Evolutionary conservation across 30 jellyfish, hydroid and myxozoan species (phyloP), one percentile per base, ranked within the genome.

Genomic region (Rhopilema esculentum): DNA sequence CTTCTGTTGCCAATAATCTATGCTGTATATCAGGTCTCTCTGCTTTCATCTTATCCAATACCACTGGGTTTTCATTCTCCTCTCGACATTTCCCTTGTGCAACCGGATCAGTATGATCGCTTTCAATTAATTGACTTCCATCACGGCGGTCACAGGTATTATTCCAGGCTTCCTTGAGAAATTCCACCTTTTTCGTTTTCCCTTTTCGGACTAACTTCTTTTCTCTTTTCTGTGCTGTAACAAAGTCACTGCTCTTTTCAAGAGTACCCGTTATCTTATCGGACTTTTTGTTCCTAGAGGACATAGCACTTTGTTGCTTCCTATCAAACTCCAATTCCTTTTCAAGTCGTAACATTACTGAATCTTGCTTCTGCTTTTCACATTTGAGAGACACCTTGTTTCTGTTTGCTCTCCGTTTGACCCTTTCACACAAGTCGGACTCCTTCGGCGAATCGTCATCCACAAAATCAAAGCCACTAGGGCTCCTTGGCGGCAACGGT

Each of bases 381-480:
- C 57, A 6, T 12, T 40, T 6, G 57, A 40, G 9, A 2, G 57
- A 12, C 57, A 6, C 57, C 57, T 40, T 40, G 57, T 40, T 18
- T 31, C 27, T 73, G 49, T 73, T 73, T 33, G 69, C 51, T 40
- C 84, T 73, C 69, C 51, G 84, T 69, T 73, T 73, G 40, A 73
- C 84, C 27, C 84, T 30, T 23, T 73, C 84, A 22, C 69, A 73
- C n/a, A 73, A 33, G 51, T 73, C 84, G 22, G 84, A 73, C 0
- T 73, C 25, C 18, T 30, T 22, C 33, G 84, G 84, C 57, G 57
- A 40, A 33, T 73, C 69, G 24, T 31, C 69, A 73, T 73, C 70
- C 19, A 73, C 84, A 23, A 73, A 73, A 33, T 73, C 84, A 73
- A 73, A 73, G 24, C 24, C 48, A 33, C 32, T 73, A 4, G 69